These are phyloP conservation scores for Eristalis tenax DNA, from an alignment of 2,888 invertebrate genomes.

Conservation along the genomic window DNA sequence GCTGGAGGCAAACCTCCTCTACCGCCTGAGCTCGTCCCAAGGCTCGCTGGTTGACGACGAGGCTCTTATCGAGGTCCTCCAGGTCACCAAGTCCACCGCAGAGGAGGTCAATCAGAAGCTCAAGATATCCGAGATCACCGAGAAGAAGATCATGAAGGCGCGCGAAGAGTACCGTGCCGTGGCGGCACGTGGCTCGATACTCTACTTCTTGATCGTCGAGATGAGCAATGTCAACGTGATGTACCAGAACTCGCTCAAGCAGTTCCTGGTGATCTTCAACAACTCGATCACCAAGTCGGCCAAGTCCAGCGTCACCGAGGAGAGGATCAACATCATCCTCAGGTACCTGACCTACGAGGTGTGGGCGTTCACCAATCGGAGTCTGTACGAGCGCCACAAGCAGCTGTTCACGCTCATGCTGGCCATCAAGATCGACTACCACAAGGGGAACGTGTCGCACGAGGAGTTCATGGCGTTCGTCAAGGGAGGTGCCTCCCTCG, in stretches of 20 bases:
- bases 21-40: constrained; percentile 94
- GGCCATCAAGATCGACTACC: constrained; percentile 96
- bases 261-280: constrained; percentile 96
- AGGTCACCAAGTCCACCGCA: constrained; percentile 93
- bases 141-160: constrained; percentile 95
- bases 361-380: constrained; percentile 95
- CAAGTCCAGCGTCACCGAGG: constrained; percentile 91
- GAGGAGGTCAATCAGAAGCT: constrained; percentile 97
- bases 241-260: constrained; percentile 98
- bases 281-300: constrained; percentile 95
- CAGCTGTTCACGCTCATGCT: constrained; percentile 95
- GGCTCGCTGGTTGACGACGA: constrained; percentile 98
- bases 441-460: constrained; percentile 90
- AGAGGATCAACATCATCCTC: constrained; percentile 93
- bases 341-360: constrained; percentile 95
- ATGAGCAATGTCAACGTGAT: constrained; percentile 98
- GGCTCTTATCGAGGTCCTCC: constrained; percentile 93
- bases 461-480: constrained; percentile 97
- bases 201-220: constrained; percentile 97
- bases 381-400: constrained; percentile 96
- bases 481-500: constrained; percentile 97
- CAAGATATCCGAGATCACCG: constrained; percentile 94
- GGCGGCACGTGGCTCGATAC: constrained; percentile 95
- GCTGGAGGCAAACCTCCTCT: constrained; percentile 94
- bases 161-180: constrained; percentile 97